These are phyloP conservation scores for Cryptocephalus moraei DNA, from an alignment of 2,888 invertebrate species.

Conservation along the genomic window DNA sequence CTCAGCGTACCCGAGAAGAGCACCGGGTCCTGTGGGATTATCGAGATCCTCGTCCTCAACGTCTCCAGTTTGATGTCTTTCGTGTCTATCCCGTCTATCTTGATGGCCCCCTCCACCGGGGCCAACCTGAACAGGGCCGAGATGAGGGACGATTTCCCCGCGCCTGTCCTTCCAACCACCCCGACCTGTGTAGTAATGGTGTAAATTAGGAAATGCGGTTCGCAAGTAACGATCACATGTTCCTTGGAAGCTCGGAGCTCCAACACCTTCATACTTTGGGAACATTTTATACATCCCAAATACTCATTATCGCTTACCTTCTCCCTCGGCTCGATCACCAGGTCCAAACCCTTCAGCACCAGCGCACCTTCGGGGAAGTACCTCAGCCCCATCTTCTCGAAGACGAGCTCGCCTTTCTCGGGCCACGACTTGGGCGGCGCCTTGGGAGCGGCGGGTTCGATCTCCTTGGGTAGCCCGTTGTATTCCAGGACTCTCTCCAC, in stretches of 20 bases:
- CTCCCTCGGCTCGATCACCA: conserved; percentile 57
- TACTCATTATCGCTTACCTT: conserved; percentile 41
- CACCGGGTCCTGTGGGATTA: conserved; percentile 43
- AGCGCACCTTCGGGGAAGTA: conserved; percentile 52
- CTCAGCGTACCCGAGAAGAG: conserved; percentile 58
- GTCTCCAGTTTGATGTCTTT: conserved; percentile 46
- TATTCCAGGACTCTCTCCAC: conserved; percentile 83
- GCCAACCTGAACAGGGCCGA: conserved; percentile 69
- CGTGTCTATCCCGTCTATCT: conserved; percentile 60
- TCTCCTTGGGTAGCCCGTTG: conserved; percentile 53
- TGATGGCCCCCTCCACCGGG: conserved; percentile 56
- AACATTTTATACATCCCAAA: background rate
- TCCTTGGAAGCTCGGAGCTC: too few relatives aligned
- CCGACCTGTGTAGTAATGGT: conserved; percentile 48
- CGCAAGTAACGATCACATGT: too few relatives aligned
- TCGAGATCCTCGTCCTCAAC: conserved; percentile 43
- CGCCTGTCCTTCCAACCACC: conserved; percentile 76
- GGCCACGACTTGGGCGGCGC: conserved; percentile 57
- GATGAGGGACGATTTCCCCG: conserved; percentile 72
- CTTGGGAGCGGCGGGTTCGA: conserved; percentile 40
- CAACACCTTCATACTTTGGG: too few relatives aligned
- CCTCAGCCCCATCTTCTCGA: conserved; percentile 52
- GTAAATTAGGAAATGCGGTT: background rate
- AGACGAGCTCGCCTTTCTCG: conserved; percentile 50
- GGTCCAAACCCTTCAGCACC: conserved; percentile 63